Conservation (phyloP, 2,113 vertebrate species). For the Irena cyanogastra region DNA sequence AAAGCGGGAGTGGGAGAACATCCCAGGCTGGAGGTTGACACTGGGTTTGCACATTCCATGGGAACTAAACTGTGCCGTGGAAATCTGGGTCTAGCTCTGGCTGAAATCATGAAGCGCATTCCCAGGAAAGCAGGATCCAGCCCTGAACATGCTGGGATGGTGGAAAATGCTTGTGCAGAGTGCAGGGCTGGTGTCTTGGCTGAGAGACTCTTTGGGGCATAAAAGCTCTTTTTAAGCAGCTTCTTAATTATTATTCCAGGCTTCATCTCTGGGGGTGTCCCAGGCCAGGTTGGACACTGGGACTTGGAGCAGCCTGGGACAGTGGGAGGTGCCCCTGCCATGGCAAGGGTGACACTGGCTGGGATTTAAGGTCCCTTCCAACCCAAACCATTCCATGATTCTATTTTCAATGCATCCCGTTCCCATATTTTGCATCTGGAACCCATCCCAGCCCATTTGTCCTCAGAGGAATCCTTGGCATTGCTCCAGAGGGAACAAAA, state of each 20-base stretch:
- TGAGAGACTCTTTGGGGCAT: no score
- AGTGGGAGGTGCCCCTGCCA: neutral
- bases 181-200: no score
- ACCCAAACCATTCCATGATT: neutral
- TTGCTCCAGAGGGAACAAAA: neutral
- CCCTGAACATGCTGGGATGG: rapidly evolving
- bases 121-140: neutral
- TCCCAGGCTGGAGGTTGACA: neutral
- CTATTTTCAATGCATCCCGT: neutral
- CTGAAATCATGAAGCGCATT: neutral
- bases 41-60: rapidly evolving
- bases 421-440: rapidly evolving
- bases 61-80: neutral
- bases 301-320: neutral
- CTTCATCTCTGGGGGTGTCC: no score
- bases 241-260: no score
- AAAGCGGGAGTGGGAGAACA: neutral
- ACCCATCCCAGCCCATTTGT: neutral
- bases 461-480: rapidly evolving
- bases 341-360: neutral
- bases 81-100: neutral
- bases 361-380: rapidly evolving
- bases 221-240: no score
- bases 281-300: neutral
- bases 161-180: no score